phyloP scores from a whole-genome alignment of 1,140 invertebrate genomes.

The Cotesia vestalis region DNA sequence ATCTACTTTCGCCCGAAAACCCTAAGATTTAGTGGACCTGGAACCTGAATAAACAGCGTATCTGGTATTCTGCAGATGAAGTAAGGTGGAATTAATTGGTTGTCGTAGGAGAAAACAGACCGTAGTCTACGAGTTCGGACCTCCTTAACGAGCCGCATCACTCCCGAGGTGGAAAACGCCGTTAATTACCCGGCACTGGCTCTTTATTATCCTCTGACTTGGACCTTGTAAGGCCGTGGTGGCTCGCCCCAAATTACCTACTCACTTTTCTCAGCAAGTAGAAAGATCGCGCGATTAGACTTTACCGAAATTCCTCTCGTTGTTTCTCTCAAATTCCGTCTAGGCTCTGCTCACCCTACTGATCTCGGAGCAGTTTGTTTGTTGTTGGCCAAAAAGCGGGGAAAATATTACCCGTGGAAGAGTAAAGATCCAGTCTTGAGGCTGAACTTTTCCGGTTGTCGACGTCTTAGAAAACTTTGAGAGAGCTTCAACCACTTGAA shows the following conservation, averaged over 20 bases:
- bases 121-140: slow-evolving; percentile 45
- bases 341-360: background rate
- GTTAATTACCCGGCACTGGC: slow-evolving; percentile 61
- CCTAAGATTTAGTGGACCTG: background rate
- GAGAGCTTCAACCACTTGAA: background rate
- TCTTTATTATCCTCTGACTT: slow-evolving; percentile 57
- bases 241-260: slow-evolving; percentile 62
- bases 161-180: slow-evolving; percentile 58
- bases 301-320: background rate
- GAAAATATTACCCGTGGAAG: background rate
- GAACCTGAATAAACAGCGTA: slow-evolving; percentile 30
- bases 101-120: slow-evolving; percentile 23
- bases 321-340: slow-evolving; percentile 1
- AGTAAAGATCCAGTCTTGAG: slow-evolving; percentile 19
- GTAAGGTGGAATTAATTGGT: slow-evolving; percentile 22
- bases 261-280: slow-evolving; percentile 52
- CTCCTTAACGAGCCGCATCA: slow-evolving; percentile 63
- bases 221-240: slow-evolving; percentile 35
- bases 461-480: background rate
- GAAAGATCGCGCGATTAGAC: slow-evolving; percentile 50
- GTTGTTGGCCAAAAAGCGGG: slow-evolving; percentile 30
- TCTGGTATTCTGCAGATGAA: background rate
- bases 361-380: slow-evolving; percentile 31
- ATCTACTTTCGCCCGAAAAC: no score
- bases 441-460: background rate